Evolutionary conservation across 2,113 vertebrate genomes (phyloP).

Genomic region (Tringa solitaria): DNA sequence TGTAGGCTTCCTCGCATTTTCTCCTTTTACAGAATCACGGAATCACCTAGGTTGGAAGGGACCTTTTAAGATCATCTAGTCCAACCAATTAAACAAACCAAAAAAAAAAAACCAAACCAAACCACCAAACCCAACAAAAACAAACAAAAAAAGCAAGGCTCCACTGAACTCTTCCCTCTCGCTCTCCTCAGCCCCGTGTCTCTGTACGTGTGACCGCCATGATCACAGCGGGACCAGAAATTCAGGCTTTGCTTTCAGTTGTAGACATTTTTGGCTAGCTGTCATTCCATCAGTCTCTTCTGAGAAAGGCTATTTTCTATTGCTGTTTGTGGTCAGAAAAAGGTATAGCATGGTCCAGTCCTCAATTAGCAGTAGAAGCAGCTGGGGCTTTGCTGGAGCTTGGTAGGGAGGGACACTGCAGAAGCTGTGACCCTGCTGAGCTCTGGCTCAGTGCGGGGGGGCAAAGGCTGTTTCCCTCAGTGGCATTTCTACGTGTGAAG

Average conservation of each 20-base stretch:
- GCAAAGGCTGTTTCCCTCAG: background rate
- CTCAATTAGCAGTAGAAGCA: background rate
- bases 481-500: background rate
- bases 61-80: no score
- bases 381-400: background rate
- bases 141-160: background rate
- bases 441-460: background rate
- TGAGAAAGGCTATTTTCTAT: background rate
- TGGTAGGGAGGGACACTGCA: rapidly evolving
- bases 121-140: no score
- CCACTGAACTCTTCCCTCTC: background rate
- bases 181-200: background rate
- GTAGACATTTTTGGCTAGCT: background rate
- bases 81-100: no score
- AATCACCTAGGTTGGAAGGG: no score
- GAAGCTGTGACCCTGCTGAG: background rate
- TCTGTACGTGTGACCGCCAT: background rate
- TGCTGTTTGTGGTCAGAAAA: background rate
- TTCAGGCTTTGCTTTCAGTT: background rate
- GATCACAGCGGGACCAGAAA: background rate
- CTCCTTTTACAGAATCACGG: no score
- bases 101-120: no score
- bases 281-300: rapidly evolving
- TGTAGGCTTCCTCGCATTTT: background rate
- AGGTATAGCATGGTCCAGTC: background rate